Conservation (phyloP, 2,888 invertebrate genomes). For the Himalopsyche anomala region DNA sequence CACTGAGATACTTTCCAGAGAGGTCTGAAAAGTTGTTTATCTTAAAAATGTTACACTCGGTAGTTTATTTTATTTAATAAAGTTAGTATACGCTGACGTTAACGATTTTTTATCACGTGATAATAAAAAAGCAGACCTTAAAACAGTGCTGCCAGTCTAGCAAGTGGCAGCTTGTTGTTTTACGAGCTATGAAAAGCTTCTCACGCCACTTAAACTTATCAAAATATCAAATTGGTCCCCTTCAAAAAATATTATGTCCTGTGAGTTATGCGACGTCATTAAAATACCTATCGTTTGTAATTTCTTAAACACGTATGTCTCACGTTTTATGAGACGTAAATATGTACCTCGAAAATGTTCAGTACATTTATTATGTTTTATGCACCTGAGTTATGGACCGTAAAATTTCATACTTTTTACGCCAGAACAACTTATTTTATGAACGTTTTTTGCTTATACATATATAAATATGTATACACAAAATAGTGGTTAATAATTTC, state of each 20-base stretch:
- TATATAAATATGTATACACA: too few relatives aligned
- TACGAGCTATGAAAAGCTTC: slow-evolving; percentile 25
- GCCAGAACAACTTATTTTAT: not conserved
- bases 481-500: too few relatives aligned
- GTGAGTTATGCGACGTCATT: slow-evolving; percentile 16
- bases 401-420: slow-evolving; percentile 9
- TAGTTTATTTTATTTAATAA: slow-evolving; percentile 43
- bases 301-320: slow-evolving; percentile 40
- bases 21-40: slow-evolving; percentile 37
- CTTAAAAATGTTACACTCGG: slow-evolving; percentile 22
- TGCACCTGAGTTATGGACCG: slow-evolving; percentile 22
- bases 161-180: slow-evolving; percentile 7
- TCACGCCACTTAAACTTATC: slow-evolving; percentile 43
- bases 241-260: slow-evolving; percentile 24
- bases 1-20: not conserved
- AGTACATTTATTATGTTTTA: slow-evolving; percentile 33
- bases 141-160: slow-evolving; percentile 25
- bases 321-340: slow-evolving; percentile 39
- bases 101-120: slow-evolving; percentile 43
- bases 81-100: slow-evolving; percentile 38
- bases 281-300: slow-evolving; percentile 40
- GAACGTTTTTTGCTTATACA: not conserved
- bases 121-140: slow-evolving; percentile 29
- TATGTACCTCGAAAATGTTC: slow-evolving; percentile 16
- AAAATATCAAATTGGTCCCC: slow-evolving; percentile 38